Base-by-base conservation (phyloP, 1,140 invertebrate species). In the Caenorhabditis brenneri region DNA sequence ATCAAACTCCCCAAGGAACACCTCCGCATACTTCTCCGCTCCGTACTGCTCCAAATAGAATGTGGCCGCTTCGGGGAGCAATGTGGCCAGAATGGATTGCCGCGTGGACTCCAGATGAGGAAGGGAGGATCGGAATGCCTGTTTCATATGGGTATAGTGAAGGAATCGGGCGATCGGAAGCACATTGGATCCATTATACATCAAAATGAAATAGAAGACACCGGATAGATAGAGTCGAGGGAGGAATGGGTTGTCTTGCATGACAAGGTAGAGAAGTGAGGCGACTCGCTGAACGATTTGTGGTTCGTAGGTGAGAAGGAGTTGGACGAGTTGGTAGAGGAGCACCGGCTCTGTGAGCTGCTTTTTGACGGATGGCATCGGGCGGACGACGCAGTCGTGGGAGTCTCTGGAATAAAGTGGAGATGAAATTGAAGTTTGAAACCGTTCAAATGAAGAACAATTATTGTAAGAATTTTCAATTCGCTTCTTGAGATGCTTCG, bases 181-280 rank as follows among this genome's bases (percentile, higher is more conserved):
- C 33, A 99, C 94, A 91, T 99, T 99, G 5, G 96, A 98, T 10
- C 98, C 98, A 12, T 96, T 99, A 91, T 99, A 99, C 95, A 99
- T 97, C 53, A 99, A 93, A 92, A 99, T 98, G 91, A 99, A 99
- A 92, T 95, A 99, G 91, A 99, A 99, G 12, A 97, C 94, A 9
- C 98, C 98, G 0, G 96, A 97, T 69, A 96, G 93, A 91, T 98
- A 99, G 19, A 99, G 93, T 89, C 96, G 95, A 0, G 96, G 95
- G 88, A 98, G 94, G 88, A 95, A 94, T 0, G 96, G 96, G 93
- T 99, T 99, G 91, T 99, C 97, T 89, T 85, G 83, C 89, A 90
- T 90, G 9, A 91, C 87, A 9, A 84, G 49, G 51, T 85, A 84
- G 46, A 92, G 80, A 6, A 95, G 94, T 31, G 94, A 94, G 7